Base-by-base conservation (phyloP, 1,140 invertebrate genomes). In the Drosophila saltans region DNA sequence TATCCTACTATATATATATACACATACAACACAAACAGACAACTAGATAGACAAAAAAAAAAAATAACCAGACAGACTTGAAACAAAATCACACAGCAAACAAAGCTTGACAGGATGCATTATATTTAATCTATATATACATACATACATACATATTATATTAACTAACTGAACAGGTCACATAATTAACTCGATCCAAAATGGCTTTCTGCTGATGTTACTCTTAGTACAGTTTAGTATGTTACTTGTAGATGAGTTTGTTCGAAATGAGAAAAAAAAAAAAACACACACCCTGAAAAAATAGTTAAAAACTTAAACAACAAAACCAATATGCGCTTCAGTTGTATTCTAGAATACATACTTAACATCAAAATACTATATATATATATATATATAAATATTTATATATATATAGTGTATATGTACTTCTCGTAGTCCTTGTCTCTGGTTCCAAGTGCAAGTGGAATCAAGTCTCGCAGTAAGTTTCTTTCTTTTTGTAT, bases 221-320 rank as follows among this genome's bases (percentile, higher is more conserved):
- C 73, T 89, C 60, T 80, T 89, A 88, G 83, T 48, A 64, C 69
- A 83, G 75, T 81, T 75, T 88, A 88, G 83, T 83, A 68, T 70
- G 83, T 88, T 88, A 71, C 71, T 89, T 80, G 83, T 86, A 86
- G 83, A 67, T 86, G 72, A 88, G 83, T 88, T 85, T 86, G 79
- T 86, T 86, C 58, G 58, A 88, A 66, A 66, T 75, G 8, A 67
- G 48, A n/a, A 16, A 36, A 75, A 11, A 67, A 57, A n/a, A 16
- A 30, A 30, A 0, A 30, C 16, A 1, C n/a, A 30, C 28, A 30
- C 16, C 10, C n/a, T n/a, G 2, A n/a, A 16, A n/a, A 43, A 43
- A 16, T 16, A 16, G 16, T 16, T 16, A 16, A 16, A 11, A 43
- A 16, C 1, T 3, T 10, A 41, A 43, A 40, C 8, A 40, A 40